These are phyloP conservation scores for Ochotona princeps DNA, from an alignment of 2,113 vertebrate genomes.

Conservation along the genomic window DNA sequence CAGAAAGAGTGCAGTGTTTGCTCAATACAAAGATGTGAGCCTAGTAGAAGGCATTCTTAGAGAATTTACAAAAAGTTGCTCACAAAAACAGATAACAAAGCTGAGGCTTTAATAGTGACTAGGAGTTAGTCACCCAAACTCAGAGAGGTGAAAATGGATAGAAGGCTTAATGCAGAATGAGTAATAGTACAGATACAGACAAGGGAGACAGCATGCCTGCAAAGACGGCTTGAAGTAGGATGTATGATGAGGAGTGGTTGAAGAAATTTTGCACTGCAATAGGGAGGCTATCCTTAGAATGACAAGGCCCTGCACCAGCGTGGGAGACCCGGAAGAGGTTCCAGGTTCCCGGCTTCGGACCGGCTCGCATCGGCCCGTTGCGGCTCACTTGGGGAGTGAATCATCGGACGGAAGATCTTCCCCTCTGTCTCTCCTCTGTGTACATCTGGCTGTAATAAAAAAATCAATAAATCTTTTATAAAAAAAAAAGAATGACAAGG, in stretches of 20 bases:
- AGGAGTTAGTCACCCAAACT: background rate
- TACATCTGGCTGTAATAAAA: too few relatives aligned
- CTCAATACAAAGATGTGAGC: background rate
- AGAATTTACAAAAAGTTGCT: background rate
- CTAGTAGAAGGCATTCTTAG: background rate
- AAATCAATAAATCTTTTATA: too few relatives aligned
- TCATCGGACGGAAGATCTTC: too few relatives aligned
- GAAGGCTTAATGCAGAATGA: background rate
- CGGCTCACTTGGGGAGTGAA: too few relatives aligned
- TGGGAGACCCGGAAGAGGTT: too few relatives aligned
- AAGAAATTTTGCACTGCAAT: background rate
- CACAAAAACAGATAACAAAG: background rate
- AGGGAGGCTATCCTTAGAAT: slow-evolving; percentile 4
- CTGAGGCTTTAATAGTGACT: background rate
- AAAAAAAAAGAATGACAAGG: background rate
- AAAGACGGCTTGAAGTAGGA: background rate
- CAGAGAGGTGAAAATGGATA: background rate
- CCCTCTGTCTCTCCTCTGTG: too few relatives aligned
- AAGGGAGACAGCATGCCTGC: background rate
- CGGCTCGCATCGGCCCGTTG: too few relatives aligned
- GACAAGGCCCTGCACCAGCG: too few relatives aligned
- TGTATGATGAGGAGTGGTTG: background rate
- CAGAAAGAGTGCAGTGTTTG: background rate
- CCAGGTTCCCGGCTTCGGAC: too few relatives aligned
- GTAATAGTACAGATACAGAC: background rate